Base-by-base conservation (phyloP, 2,113 vertebrate species). In the Brienomyrus brachyistius region DNA sequence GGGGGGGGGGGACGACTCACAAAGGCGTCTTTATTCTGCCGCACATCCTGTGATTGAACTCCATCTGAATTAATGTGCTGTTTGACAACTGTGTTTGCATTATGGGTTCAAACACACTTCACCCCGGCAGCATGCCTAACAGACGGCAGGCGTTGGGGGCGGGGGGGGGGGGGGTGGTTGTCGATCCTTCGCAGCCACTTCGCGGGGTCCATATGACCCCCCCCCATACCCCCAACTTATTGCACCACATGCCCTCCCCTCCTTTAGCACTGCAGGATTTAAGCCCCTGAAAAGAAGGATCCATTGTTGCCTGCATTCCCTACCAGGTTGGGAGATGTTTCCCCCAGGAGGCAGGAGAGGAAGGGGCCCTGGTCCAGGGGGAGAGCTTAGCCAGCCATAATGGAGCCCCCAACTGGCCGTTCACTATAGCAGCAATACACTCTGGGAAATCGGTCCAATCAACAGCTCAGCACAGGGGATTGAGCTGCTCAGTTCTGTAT, bases 391-490 rank as follows among this genome's bases (percentile, higher is more conserved):
- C 52, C 31, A 89, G 85, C 90, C 91, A 92, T 91, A 91, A 90
- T 88, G 90, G 91, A 90, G 88, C 90, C 91, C 90, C 54, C 54
- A 80, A 86, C 84, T 31, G 74, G 51, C 70, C 88, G 50, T 89
- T 86, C 82, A 62, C 92, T 91, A 43, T 56, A 82, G 80, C 51
- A 47, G 83, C 19, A 45, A 48, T 31, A 35, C 62, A 62, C 86
- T 91, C 91, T 90, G 48, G 59, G 92, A 92, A 93, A 93, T 59
- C 90, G 89, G 88, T 90, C 93, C 90, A 91, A 92, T 94, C 92
- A 91, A 86, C 91, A 92, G 90, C 92, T 91, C 90, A 92, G 84
- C 93, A 40, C 89, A 74, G 8, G 89, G 66, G 11, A 82, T 74
- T 40, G 17, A 88, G 62, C 89, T 77, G 52, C 35, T 80, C 82